Percentiles rank a stretch among this genome's conserved stretches.
phyloP scores from a whole-genome alignment of 2,888 invertebrate species.

The Branchipolynoe longqiensis region DNA sequence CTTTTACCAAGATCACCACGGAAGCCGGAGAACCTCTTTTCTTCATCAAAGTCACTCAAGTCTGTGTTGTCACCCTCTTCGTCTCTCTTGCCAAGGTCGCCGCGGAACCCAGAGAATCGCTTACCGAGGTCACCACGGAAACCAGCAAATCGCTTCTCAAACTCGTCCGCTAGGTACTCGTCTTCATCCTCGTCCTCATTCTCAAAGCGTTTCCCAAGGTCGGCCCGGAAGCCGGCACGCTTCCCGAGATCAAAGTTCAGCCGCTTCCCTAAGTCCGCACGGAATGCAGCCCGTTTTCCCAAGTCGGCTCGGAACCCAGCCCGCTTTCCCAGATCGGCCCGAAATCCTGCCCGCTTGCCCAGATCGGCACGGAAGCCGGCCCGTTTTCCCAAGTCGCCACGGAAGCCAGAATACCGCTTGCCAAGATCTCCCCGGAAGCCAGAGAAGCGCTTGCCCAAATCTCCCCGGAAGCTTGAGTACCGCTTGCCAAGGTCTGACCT shows the following conservation, averaged over 20 bases:
- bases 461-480: slow-evolving; percentile 30
- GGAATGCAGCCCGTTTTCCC: slow-evolving; percentile 43
- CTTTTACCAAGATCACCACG: slow-evolving; percentile 56
- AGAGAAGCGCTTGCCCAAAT: slow-evolving; percentile 57
- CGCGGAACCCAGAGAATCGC: slow-evolving; percentile 52
- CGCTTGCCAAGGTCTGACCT: slow-evolving; percentile 57
- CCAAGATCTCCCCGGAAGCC: slow-evolving; percentile 27
- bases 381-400: slow-evolving; percentile 53
- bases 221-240: slow-evolving; percentile 36
- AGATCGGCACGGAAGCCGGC: slow-evolving; percentile 45
- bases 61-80: neutral
- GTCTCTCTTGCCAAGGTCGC: slow-evolving; percentile 58
- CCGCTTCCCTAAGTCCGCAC: slow-evolving; percentile 57
- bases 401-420: slow-evolving; percentile 33
- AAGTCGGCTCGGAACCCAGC: neutral
- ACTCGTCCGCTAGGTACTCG: slow-evolving; percentile 2
- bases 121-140: slow-evolving; percentile 58
- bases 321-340: slow-evolving; percentile 51
- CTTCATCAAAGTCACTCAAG: slow-evolving; percentile 32
- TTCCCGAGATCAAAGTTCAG: slow-evolving; percentile 13
- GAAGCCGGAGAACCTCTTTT: slow-evolving; percentile 55
- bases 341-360: slow-evolving; percentile 45
- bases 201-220: slow-evolving; percentile 57
- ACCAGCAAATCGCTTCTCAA: slow-evolving; percentile 51
- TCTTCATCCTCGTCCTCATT: neutral